Evolutionary conservation across 2,888 invertebrate genomes (phyloP), one percentile per base, ranked within the genome.

Genomic region (Agrochola litura): DNA sequence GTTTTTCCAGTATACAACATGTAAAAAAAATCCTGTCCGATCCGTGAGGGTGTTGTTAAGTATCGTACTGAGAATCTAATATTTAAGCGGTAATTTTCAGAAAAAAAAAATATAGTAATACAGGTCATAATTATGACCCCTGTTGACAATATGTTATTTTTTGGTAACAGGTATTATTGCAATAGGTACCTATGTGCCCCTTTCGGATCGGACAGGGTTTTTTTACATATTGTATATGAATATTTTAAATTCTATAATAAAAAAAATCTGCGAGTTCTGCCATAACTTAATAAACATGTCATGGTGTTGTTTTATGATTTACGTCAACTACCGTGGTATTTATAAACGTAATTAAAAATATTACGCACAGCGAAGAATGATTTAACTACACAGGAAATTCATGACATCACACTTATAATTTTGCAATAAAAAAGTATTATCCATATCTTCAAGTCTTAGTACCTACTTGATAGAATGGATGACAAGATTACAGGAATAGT

Each of bases 281-380:
- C n/a, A 30, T 56, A 52, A 43, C 61, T n/a, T 54, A n/a, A 4
- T 52, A 70, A 81, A 73, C 61, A 61, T 73, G 69, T 54, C 70
- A 81, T 49, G 49, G 64, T 73, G 56, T 56, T 56, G 49, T 66
- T 76, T 74, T 71, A 83, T 76, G 63, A 76, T 76, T 77, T 86
- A 77, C 87, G 87, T 86, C 85, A 81, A 73, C 71, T 19, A 64
- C 65, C 68, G 60, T 56, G 52, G 75, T 77, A 67, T 73, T 81
- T 61, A 71, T 66, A 65, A 52, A 65, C 16, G 65, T 69, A 76
- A 84, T 84, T 81, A 78, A 80, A 84, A 76, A 63, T 52, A 77
- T 75, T 77, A 73, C 70, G 61, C 43, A 75, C 41, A 83, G 66
- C n/a, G n/a, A 22, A 64, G 22, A 60, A 54, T 37, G 16, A 54